These are phyloP conservation scores for Drosophila sechellia DNA, from an alignment of 1,140 invertebrate genomes.

Conservation along the genomic window DNA sequence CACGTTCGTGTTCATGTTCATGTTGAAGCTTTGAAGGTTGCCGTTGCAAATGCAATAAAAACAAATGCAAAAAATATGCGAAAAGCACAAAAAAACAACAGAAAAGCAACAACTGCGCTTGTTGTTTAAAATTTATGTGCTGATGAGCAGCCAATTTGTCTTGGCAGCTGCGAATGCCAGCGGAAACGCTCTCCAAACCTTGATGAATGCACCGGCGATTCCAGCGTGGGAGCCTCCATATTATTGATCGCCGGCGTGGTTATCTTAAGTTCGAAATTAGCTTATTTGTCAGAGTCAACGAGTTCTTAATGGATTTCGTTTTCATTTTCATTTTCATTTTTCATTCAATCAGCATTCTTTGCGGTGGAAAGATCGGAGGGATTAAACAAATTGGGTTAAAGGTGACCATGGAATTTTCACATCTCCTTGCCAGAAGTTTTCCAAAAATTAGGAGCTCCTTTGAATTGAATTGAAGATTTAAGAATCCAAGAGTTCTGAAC, in stretches of 20 bases:
- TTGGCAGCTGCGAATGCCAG: slow-evolving; percentile 57
- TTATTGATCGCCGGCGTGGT: slow-evolving; percentile 44
- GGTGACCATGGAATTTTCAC: neutral
- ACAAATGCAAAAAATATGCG: slow-evolving; percentile 31
- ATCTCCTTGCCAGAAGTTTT: neutral
- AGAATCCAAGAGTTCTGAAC: neutral
- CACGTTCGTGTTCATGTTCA: slow-evolving; percentile 69
- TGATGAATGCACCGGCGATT: slow-evolving; percentile 20
- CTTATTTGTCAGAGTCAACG: slow-evolving; percentile 44
- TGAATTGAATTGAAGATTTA: neutral
- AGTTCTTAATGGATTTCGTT: no score
- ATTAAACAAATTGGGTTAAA: neutral
- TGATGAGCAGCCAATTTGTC: slow-evolving; percentile 73
- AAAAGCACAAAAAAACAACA: slow-evolving; percentile 2
- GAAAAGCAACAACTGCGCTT: slow-evolving; percentile 40
- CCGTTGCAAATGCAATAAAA: slow-evolving; percentile 49
- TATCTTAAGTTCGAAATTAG: slow-evolving; percentile 47
- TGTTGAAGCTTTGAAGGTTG: slow-evolving; percentile 68
- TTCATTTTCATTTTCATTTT: slow-evolving; percentile 15
- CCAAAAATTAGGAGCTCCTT: no score
- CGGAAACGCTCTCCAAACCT: slow-evolving; percentile 61
- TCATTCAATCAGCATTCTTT: slow-evolving; percentile 18
- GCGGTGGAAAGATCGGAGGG: neutral
- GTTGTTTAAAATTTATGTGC: slow-evolving; percentile 50
- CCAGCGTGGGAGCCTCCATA: slow-evolving; percentile 29